Percentiles rank a stretch among this genome's conserved stretches.
phyloP scores from a whole-genome alignment of 2,888 invertebrate genomes.

The Sepiola atlantica region DNA sequence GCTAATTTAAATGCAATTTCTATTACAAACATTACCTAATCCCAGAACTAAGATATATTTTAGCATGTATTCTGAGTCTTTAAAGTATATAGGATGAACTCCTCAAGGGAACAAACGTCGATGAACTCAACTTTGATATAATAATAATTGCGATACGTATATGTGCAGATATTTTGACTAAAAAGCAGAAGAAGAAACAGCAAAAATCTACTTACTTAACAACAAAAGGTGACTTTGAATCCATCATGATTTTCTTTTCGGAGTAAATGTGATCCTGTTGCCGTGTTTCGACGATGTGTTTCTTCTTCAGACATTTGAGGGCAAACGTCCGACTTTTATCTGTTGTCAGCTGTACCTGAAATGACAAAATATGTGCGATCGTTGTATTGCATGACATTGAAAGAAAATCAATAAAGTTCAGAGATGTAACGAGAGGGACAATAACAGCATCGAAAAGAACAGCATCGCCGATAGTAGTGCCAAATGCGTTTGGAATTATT shows the following conservation, averaged over 20 bases:
- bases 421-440: neutral
- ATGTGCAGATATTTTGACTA: neutral
- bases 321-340: slow-evolving; percentile 81
- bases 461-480: neutral
- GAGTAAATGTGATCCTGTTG: slow-evolving; percentile 92
- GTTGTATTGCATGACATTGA: neutral
- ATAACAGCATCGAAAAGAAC: neutral
- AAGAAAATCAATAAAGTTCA: neutral
- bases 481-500: no score
- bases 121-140: no score
- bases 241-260: slow-evolving; percentile 88
- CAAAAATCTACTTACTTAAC: slow-evolving; percentile 79
- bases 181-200: neutral
- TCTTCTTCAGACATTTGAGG: slow-evolving; percentile 90
- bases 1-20: no score
- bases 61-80: no score
- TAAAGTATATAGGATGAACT: no score
- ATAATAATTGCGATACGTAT: neutral
- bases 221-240: slow-evolving; percentile 84
- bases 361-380: neutral
- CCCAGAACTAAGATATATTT: no score
- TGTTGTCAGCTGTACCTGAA: slow-evolving; percentile 74
- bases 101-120: no score
- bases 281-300: slow-evolving; percentile 89
- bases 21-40: no score